Conservation (phyloP, 2,888 invertebrate species). For the Drosophila robusta region DNA sequence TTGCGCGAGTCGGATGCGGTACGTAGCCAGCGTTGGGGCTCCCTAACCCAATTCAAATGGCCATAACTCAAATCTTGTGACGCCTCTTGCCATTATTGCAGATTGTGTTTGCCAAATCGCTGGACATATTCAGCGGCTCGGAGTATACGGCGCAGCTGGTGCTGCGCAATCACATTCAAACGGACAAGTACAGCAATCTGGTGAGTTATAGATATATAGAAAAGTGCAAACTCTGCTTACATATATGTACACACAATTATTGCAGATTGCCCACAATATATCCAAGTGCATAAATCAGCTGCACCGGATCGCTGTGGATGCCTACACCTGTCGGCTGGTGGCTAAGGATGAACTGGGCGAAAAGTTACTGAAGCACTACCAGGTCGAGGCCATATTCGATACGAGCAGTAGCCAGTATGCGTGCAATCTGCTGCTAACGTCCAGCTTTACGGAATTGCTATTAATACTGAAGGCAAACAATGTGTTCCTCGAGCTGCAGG, state of each 20-base stretch:
- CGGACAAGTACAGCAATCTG: conserved; percentile 84
- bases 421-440: conserved; percentile 81
- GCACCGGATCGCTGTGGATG: conserved; percentile 75
- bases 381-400: conserved; percentile 81
- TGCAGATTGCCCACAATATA: conserved; percentile 83
- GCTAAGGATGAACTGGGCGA: conserved; percentile 79
- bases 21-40: background rate
- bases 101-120: conserved; percentile 84
- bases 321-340: conserved; percentile 82
- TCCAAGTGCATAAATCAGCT: conserved; percentile 81
- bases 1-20: conserved; percentile 85
- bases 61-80: conserved; percentile 18
- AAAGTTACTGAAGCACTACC: conserved; percentile 80
- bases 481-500: conserved; percentile 83
- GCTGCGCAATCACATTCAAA: conserved; percentile 84
- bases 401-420: conserved; percentile 80
- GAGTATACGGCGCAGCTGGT: conserved; percentile 83
- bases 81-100: conserved; percentile 39
- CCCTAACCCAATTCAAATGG: conserved; percentile 2
- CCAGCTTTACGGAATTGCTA: conserved; percentile 81
- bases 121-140: conserved; percentile 84
- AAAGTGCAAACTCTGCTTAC: background rate
- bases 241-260: conserved; percentile 1
- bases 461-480: conserved; percentile 82
- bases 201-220: conserved; percentile 65